phyloP scores from a whole-genome alignment of 2,888 invertebrate species.

The Leucania comma region DNA sequence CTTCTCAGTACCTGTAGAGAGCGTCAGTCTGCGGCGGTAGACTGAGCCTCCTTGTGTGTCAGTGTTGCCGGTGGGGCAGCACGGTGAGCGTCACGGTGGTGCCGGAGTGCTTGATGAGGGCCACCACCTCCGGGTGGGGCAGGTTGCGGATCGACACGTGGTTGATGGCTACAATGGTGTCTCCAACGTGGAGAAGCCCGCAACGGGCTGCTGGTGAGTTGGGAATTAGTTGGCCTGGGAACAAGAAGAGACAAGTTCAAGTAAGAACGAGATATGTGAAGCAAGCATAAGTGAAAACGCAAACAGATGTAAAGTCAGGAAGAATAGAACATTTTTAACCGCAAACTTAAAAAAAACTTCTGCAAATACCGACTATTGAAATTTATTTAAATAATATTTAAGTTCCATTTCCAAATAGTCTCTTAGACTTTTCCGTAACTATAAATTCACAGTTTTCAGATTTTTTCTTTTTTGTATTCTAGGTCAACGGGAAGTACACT shows the following conservation, averaged over 20 bases:
- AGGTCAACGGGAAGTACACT: too few relatives aligned
- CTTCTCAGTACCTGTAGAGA: slow-evolving; percentile 3
- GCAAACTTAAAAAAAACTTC: too few relatives aligned
- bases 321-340: too few relatives aligned
- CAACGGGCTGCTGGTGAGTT: slow-evolving; percentile 99
- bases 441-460: too few relatives aligned
- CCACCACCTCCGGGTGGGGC: slow-evolving; percentile 99
- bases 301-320: too few relatives aligned
- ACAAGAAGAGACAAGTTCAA: background rate
- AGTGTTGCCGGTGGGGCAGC: slow-evolving; percentile 68
- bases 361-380: too few relatives aligned
- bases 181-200: slow-evolving; percentile 97
- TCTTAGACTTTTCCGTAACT: too few relatives aligned
- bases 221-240: slow-evolving; percentile 97
- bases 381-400: too few relatives aligned
- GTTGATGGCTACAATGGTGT: slow-evolving; percentile 98
- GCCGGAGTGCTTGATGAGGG: slow-evolving; percentile 99
- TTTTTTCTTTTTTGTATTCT: too few relatives aligned
- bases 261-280: too few relatives aligned
- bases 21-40: slow-evolving; percentile 26
- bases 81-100: slow-evolving; percentile 97
- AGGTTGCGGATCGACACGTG: slow-evolving; percentile 97
- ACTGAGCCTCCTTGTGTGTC: slow-evolving; percentile 53
- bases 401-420: too few relatives aligned
- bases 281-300: too few relatives aligned